Percentiles rank a stretch among this genome's conserved stretches.
phyloP scores from a whole-genome alignment of 2,113 vertebrate genomes.

The Scolopax mira region DNA sequence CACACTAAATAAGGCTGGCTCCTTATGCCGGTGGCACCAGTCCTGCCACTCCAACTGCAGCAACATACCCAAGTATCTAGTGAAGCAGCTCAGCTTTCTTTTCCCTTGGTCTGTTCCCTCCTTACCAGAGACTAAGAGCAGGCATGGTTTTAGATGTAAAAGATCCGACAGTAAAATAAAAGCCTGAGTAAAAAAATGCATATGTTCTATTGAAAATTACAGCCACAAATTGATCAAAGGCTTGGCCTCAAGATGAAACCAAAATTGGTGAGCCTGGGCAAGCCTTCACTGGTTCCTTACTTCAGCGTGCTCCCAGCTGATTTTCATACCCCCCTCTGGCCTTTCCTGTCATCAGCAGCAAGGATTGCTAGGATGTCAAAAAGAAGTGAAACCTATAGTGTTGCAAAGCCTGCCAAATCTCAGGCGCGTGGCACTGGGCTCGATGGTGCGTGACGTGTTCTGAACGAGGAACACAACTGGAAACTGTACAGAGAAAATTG shows the following conservation, averaged over 20 bases:
- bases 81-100: not conserved
- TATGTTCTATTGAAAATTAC: not conserved
- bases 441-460: not conserved
- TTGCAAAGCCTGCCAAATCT: not conserved
- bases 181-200: not conserved
- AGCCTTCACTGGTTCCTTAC: not conserved
- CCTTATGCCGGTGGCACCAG: not conserved
- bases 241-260: not conserved
- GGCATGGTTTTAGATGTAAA: not conserved
- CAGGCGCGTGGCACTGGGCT: rapidly evolving
- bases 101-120: not conserved
- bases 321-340: not conserved
- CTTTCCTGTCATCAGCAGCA: not conserved
- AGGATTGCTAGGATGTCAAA: not conserved
- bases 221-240: not conserved
- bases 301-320: not conserved
- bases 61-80: not conserved
- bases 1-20: not conserved
- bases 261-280: not conserved
- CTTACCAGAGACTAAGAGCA: not conserved
- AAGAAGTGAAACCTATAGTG: not conserved
- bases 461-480: not conserved
- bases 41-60: not conserved
- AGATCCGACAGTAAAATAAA: not conserved
- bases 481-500: not conserved